phyloP scores from a whole-genome alignment of 2,797 vertebrate genomes.

The Corythornis leucogaster region DNA sequence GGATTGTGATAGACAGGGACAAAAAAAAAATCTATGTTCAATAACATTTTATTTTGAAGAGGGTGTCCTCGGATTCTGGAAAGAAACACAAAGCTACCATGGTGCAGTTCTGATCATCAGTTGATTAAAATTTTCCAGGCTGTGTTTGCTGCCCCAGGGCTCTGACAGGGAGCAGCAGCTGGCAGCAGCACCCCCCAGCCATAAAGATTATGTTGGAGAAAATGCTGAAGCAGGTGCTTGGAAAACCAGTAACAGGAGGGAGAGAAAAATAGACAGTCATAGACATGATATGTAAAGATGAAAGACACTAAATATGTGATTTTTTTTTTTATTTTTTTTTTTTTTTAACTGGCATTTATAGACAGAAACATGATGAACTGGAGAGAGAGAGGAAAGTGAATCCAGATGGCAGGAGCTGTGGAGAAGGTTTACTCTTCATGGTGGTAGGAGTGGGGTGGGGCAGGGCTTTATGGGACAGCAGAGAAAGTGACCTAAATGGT shows the following conservation, averaged over 20 bases:
- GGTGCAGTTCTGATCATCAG: background rate
- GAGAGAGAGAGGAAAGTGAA: background rate
- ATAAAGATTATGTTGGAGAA: background rate
- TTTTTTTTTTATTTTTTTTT: background rate
- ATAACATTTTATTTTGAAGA: background rate
- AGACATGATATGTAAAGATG: background rate
- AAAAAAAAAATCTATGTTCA: background rate
- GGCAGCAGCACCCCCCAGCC: background rate
- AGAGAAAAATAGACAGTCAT: background rate
- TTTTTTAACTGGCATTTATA: background rate
- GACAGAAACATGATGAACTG: background rate
- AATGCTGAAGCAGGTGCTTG: background rate
- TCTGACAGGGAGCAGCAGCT: background rate
- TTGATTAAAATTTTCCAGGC: background rate
- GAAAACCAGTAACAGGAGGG: background rate
- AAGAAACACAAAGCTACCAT: background rate
- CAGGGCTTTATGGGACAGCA: background rate
- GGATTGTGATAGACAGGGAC: background rate
- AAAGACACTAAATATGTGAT: background rate
- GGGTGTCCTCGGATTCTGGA: background rate
- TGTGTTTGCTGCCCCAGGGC: background rate
- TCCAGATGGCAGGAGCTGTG: constrained; percentile 19
- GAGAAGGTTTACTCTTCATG: background rate
- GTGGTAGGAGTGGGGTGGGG: background rate
- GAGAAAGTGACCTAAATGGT: background rate